Conservation (phyloP, 2,797 vertebrate species). For the Thalassophryne amazonica region DNA sequence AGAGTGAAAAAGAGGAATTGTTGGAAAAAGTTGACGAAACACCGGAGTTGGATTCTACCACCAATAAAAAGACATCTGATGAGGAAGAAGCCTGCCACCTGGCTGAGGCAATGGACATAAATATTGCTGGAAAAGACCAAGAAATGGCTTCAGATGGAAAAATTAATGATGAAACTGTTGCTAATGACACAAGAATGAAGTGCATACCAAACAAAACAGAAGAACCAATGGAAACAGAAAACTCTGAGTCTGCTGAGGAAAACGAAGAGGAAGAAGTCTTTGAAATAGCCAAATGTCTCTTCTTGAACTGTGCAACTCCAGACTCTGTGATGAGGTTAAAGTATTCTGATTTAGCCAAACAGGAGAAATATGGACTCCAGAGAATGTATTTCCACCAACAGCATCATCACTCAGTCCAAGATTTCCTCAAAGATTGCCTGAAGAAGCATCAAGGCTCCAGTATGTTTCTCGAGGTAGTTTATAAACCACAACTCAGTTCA, state of each 20-base stretch:
- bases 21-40: slow-evolving; percentile 3
- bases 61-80: slow-evolving; percentile 5
- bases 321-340: slow-evolving; percentile 79
- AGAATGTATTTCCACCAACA: slow-evolving; percentile 71
- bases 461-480: slow-evolving; percentile 73
- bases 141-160: slow-evolving; percentile 5
- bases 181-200: slow-evolving; percentile 4
- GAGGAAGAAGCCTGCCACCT: neutral
- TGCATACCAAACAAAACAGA: neutral
- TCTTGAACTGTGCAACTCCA: slow-evolving; percentile 79
- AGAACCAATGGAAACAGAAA: slow-evolving; percentile 31
- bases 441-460: slow-evolving; percentile 22
- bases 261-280: slow-evolving; percentile 49
- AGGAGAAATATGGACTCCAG: slow-evolving; percentile 66
- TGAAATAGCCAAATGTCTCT: slow-evolving; percentile 57
- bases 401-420: slow-evolving; percentile 70
- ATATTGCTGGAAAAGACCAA: slow-evolving; percentile 1
- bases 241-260: neutral
- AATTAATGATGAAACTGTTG: slow-evolving; percentile 15
- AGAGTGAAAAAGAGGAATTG: neutral
- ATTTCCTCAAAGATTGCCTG: slow-evolving; percentile 62
- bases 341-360: slow-evolving; percentile 56
- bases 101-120: slow-evolving; percentile 15
- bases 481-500: neutral
- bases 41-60: neutral